Conservation (phyloP, 2,113 vertebrate species). For the Panthera uncia region DNA sequence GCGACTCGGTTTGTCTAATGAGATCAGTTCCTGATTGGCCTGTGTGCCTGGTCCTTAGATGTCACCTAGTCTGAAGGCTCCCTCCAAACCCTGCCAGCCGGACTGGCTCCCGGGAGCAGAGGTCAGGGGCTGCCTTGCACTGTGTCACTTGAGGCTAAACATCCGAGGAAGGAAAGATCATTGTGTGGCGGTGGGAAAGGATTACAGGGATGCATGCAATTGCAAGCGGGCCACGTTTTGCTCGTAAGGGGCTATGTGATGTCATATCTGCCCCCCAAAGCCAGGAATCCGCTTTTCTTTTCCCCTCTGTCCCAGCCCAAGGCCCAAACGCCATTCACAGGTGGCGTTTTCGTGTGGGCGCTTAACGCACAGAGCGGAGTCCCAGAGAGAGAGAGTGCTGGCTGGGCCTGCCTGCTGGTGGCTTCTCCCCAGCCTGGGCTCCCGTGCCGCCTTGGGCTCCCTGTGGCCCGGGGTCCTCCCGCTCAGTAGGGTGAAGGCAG, state of each 20-base stretch:
- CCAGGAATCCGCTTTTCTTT: not conserved
- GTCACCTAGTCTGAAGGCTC: too few species aligned
- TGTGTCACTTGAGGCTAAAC: not conserved
- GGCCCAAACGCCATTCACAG: not conserved
- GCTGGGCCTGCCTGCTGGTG: not conserved
- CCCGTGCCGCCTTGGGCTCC: not conserved
- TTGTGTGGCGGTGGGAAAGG: not conserved
- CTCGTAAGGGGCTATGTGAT: not conserved
- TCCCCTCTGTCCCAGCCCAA: not conserved
- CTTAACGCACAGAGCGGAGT: not conserved
- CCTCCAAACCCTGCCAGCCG: not conserved
- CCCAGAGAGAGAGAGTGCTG: not conserved
- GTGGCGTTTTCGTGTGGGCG: not conserved
- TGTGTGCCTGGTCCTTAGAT: not conserved
- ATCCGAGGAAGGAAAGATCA: not conserved
- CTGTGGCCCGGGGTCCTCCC: not conserved
- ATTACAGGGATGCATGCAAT: fast-evolving
- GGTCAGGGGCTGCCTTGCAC: not conserved
- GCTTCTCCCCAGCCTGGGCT: not conserved
- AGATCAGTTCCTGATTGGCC: not conserved
- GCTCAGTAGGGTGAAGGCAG: not conserved
- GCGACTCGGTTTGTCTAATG: fast-evolving
- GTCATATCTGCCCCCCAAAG: not conserved
- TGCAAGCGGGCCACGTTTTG: not conserved
- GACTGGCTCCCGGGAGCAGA: not conserved